Evolutionary conservation across 2,113 vertebrate genomes (phyloP), one percentile per base, ranked within the genome.

Genomic region (Ranitomeya variabilis): DNA sequence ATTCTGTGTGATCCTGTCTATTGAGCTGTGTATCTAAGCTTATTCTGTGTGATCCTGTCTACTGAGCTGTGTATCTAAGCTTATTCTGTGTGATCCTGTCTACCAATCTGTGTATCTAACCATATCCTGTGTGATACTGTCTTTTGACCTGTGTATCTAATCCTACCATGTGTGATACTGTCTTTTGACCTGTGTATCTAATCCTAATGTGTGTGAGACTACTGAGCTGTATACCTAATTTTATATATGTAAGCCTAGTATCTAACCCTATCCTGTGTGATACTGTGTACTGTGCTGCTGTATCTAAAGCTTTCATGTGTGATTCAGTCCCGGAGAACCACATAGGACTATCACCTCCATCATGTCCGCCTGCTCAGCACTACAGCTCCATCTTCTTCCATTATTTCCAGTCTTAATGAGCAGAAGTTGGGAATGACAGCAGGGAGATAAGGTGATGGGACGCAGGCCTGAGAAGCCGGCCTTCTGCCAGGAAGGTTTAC

Each of bases 391-490:
- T 45, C 37, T 45, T 45, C 37, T 45, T 45, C 37, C 37, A 45
- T 45, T 18, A n/a, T 55, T 6, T 45, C 18, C 8, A 16, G 51
- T 16, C 21, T 10, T 83, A 83, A 69, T 83, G 62, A 83, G 81
- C 21, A 69, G 14, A 69, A 14, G 74, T 13, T 18, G 12, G 51
- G 79, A 18, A 13, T 62, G 86, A 88, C 86, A 88, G 86, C 21
- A 23, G 26, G 12, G 23, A 88, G 86, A 88, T 88, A 88, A 82
- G 67, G 80, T 62, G 86, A 88, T 69, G 57, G 31, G 71, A 74
- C 7, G 6, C 86, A 88, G 86, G 67, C 86, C 79, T 80, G 86
- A 79, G 86, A 87, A 87, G 18, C 45, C 31, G 15, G 59, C 62
- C 11, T 31, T 16, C 31, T 64, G 60, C n/a, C 57, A 66, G 86